A percentile compares a stretch with the other conserved stretches of the same genome.
Evolutionary conservation across 2,888 invertebrate species (phyloP).

Genomic region (Eilema depressum): DNA sequence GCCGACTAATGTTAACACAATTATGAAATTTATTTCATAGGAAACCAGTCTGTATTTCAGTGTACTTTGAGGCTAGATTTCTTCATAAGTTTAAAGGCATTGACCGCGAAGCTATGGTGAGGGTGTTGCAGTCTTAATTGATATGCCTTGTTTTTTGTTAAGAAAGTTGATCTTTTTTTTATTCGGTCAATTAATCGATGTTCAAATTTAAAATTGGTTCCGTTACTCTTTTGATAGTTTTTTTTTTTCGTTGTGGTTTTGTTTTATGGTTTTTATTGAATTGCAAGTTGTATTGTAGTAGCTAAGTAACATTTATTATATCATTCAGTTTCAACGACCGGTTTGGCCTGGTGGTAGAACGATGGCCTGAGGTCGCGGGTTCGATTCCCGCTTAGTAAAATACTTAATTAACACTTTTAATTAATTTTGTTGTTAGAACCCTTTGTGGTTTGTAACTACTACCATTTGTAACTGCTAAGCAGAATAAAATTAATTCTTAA

Average conservation of each 20-base stretch:
- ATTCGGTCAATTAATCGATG: conserved; percentile 68
- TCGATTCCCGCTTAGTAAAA: neutral
- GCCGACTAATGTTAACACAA: conserved; percentile 42
- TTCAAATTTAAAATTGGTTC: conserved; percentile 62
- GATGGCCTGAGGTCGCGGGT: neutral
- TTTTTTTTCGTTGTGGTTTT: conserved; percentile 31
- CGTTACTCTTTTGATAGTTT: conserved; percentile 69
- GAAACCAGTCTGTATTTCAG: conserved; percentile 13
- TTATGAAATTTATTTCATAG: conserved; percentile 27
- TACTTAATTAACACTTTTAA: too few relatives aligned
- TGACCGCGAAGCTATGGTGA: conserved; percentile 17
- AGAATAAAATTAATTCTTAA: too few relatives aligned
- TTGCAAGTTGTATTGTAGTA: neutral
- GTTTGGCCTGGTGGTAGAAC: conserved; percentile 7
- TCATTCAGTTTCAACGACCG: conserved; percentile 15
- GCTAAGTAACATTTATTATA: conserved; percentile 4
- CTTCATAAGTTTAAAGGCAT: conserved; percentile 11
- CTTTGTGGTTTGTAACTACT: too few relatives aligned
- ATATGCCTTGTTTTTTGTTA: conserved; percentile 67
- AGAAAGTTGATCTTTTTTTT: conserved; percentile 54
- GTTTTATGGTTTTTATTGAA: conserved; percentile 13
- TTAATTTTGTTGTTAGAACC: too few relatives aligned
- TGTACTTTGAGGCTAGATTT: neutral
- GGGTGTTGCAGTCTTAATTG: conserved; percentile 63
- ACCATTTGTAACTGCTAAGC: too few relatives aligned